Evolutionary conservation across 2,888 invertebrate genomes (phyloP), one percentile per base, ranked within the genome.

Genomic region (Criorhina ranunculi): DNA sequence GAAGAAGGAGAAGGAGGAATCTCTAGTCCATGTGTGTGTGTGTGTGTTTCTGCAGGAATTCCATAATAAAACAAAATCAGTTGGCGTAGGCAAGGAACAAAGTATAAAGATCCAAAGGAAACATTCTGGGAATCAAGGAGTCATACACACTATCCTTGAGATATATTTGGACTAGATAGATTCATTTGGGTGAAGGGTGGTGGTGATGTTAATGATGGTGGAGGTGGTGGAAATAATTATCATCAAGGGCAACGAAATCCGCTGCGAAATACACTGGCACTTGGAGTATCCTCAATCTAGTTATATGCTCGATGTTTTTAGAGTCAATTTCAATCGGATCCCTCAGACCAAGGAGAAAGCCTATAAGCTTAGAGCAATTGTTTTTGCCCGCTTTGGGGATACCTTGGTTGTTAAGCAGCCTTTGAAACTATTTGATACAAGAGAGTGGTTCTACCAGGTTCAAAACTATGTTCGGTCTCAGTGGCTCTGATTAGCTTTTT

Each of bases 101-200:
- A 35, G 40, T 44, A 44, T 55, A 31, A 31, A 76, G 57, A 59
- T 59, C 42, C 49, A 24, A 66, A 76, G 59, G 57, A 66, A 76
- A 24, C 37, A 59, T n/a, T 72, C 57, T 12, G 15, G 46, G 24
- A 46, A 57, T 57, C 55, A 59, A 69, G 67, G 44, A 40, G 37
- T 59, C 70, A 49, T 24, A 24, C 31, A 72, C 31, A 31, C 11
- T 29, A 35, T n/a, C 2, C 29, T n/a, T 0, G 17, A 42, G 11
- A 37, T 37, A 35, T 5, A 66, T 24, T 64, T 35, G 35, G 24
- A 24, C 9, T 3, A 44, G 37, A 62, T 69, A 29, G 69, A 57
- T 70, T 60, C 40, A 51, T 53, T 62, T 49, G 31, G 44, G 12
- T 57, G 55, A 17, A 59, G n/a, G 59, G 11, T 49, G 17, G 24